Evolutionary conservation across 2,888 invertebrate genomes (phyloP), one percentile per base, ranked within the genome.

Genomic region (Tetheella fluctuosa): DNA sequence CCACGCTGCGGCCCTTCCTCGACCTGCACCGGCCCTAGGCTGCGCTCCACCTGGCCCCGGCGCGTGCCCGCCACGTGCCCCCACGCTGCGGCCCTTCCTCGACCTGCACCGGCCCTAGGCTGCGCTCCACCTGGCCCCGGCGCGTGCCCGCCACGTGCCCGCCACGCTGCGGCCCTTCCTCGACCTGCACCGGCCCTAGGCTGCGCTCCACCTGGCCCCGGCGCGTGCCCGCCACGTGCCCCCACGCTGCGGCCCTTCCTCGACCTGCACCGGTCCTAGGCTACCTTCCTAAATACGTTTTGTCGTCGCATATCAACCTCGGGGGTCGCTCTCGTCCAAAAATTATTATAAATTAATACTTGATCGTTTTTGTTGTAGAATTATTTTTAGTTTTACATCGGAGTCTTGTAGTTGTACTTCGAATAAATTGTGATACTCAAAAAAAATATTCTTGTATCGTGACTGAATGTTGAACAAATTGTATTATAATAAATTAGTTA

Each of bases 121-220:
- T 94, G 73, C 60, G n/a, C 37, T 5, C 57, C 54, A n/a, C n/a
- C n/a, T n/a, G n/a, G n/a, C n/a, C n/a, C n/a, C n/a, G 58, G 67
- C 72, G 95, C 96, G 74, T 93, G 93, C 52, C 58, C 15, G 76
- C 96, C 57, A 88, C 61, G 68, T 97, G 80, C 97, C 97, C 56
- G 88, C 88, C 74, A 94, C 95, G 66, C 92, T 97, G 62, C 95
- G 94, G 71, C 89, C 89, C 70, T 97, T 97, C 90, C 95, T 97
- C 37, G 94, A 94, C 70, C 94, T 95, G 75, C 97, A 97, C 84
- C 94, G 94, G 73, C 84, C 91, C 65, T 94, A 77, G 61, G n/a
- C 61, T 7, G 7, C 37, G 1, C 37, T 4, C 37, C 37, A 4
- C 37, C 30, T 7, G 5, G 5, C 30, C 8, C n/a, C n/a, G n/a